Conservation (phyloP, 2,888 invertebrate species). For the Drosophila stalkeri region DNA sequence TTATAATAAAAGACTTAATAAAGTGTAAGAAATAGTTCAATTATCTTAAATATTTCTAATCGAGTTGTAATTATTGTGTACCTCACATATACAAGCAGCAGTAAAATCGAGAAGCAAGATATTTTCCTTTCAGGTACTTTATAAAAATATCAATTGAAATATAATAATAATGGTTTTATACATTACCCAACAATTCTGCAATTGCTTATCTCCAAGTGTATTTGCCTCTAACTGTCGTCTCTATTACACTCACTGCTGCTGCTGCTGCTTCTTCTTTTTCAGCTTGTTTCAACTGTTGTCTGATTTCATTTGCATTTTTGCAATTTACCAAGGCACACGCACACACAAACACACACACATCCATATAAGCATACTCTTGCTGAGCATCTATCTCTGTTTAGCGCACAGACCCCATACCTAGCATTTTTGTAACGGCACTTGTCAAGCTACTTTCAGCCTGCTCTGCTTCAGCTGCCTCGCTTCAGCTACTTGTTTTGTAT, state of each 20-base stretch:
- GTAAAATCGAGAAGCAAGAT: not conserved
- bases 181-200: not conserved
- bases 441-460: slow-evolving; percentile 10
- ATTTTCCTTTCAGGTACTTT: not conserved
- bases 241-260: not conserved
- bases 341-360: slow-evolving; percentile 1
- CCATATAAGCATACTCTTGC: not conserved
- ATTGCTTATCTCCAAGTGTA: not conserved
- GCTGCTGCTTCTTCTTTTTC: not conserved
- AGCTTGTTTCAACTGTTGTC: slow-evolving; percentile 29
- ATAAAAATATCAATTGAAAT: not conserved
- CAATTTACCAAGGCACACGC: slow-evolving; percentile 28
- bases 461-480: slow-evolving; percentile 8
- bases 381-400: slow-evolving; percentile 4
- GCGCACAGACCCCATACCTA: not conserved
- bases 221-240: slow-evolving; percentile 4
- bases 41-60: too few relatives aligned
- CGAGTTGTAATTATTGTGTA: not conserved
- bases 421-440: slow-evolving; percentile 17
- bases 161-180: not conserved
- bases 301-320: slow-evolving; percentile 62
- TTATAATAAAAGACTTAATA: not conserved
- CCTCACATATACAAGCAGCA: not conserved
- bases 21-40: not conserved
- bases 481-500: slow-evolving; percentile 43